These are phyloP conservation scores for Chymomyza fuscimana DNA, from an alignment of 2,888 invertebrate species.

Conservation along the genomic window DNA sequence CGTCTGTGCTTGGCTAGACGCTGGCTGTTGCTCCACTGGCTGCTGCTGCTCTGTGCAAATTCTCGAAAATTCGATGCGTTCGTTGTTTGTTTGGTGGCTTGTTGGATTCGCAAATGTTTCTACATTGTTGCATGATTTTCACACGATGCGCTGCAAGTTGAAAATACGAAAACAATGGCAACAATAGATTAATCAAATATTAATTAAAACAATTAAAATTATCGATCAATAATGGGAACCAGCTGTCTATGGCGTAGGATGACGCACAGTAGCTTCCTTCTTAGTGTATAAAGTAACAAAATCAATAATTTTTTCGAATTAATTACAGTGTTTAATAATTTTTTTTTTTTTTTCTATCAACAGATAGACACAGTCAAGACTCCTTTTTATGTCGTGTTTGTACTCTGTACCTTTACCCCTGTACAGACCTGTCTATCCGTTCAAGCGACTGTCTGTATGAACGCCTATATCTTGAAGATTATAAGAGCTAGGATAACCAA, in stretches of 20 bases:
- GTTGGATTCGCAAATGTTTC: constrained; percentile 18
- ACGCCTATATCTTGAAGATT: too few relatives aligned
- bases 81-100: constrained; percentile 23
- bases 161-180: not conserved
- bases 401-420: too few relatives aligned
- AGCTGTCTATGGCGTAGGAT: too few relatives aligned
- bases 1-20: constrained; percentile 17
- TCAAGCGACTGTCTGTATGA: too few relatives aligned
- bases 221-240: not conserved
- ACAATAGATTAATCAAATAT: not conserved
- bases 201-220: not conserved
- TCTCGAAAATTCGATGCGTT: constrained; percentile 33
- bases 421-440: too few relatives aligned
- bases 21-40: not conserved
- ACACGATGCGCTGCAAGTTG: constrained; percentile 4
- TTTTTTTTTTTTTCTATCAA: too few relatives aligned
- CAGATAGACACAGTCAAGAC: too few relatives aligned
- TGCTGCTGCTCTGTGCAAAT: not conserved
- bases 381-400: too few relatives aligned
- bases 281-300: not conserved
- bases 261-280: not conserved
- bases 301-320: not conserved
- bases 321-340: too few relatives aligned
- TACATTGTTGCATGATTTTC: constrained; percentile 42
- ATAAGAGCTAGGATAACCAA: too few relatives aligned